Evolutionary conservation across 1,140 invertebrate species (phyloP).

Genomic region (Drosophila fuyamai): DNA sequence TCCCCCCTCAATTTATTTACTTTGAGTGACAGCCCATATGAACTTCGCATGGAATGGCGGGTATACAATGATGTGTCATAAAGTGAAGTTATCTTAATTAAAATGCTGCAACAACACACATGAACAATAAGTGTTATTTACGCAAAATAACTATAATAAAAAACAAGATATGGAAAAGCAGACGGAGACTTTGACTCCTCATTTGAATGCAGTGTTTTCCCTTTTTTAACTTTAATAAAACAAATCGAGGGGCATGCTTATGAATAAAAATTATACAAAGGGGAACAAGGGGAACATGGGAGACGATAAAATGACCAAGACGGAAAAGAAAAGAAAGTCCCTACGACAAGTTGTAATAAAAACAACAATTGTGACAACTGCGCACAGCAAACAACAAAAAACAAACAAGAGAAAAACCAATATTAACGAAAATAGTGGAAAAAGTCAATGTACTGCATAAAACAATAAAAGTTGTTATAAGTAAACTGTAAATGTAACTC

Average conservation of each 20-base stretch:
- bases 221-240: conserved; percentile 53
- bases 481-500: conserved; percentile 34
- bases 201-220: conserved; percentile 11
- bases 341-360: conserved; percentile 60
- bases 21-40: conserved; percentile 24
- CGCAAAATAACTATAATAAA: conserved; percentile 44
- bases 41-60: not conserved
- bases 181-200: conserved; percentile 19
- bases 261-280: conserved; percentile 36
- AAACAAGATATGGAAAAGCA: conserved; percentile 26
- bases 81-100: conserved; percentile 76
- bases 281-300: not conserved
- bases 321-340: conserved; percentile 46
- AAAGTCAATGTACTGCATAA: conserved; percentile 78
- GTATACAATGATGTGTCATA: conserved; percentile 48
- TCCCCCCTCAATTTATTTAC: conserved; percentile 2
- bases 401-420: conserved; percentile 31
- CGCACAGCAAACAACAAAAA: conserved; percentile 35
- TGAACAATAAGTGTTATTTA: conserved; percentile 38
- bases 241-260: conserved; percentile 49
- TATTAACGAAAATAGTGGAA: conserved; percentile 55
- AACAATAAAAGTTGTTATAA: conserved; percentile 40
- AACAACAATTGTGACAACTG: conserved; percentile 53
- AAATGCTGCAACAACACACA: conserved; percentile 67
- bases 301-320: conserved; percentile 5